phyloP scores from a whole-genome alignment of 37 sponge, comb jelly and placozoan species.

The Hormiphora californensis region DNA sequence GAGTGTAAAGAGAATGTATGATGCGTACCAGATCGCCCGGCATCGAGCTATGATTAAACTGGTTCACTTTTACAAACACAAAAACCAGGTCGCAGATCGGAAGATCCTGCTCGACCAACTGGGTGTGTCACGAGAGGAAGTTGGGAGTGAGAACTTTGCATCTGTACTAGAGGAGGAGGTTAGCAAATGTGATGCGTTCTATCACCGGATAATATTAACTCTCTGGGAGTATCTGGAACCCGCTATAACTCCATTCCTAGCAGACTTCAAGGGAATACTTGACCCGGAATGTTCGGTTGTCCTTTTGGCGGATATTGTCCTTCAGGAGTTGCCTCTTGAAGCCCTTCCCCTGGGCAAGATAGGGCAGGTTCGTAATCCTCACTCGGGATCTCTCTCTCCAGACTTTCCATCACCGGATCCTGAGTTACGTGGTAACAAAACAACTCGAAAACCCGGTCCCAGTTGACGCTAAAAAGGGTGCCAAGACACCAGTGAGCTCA shows the following conservation, averaged over 20 bases:
- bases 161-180: neutral
- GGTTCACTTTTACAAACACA: constrained; percentile 2
- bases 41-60: constrained; percentile 5
- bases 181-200: neutral
- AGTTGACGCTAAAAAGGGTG: neutral
- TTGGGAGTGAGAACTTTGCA: neutral
- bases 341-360: constrained; percentile 10
- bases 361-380: neutral
- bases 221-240: constrained; percentile 12
- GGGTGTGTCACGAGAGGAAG: neutral
- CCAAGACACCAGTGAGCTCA: constrained; percentile 28
- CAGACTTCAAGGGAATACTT: neutral
- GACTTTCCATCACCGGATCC: constrained; percentile 23
- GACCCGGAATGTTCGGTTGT: neutral
- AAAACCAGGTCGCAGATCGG: neutral
- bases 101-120: constrained; percentile 4
- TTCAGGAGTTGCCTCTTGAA: constrained; percentile 14
- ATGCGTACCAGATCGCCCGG: neutral
- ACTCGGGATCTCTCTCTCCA: constrained; percentile 30
- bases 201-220: neutral
- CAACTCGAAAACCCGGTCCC: neutral
- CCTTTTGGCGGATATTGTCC: neutral
- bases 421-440: neutral
- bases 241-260: neutral
- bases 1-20: neutral